These are phyloP conservation scores for Brachyistius frenatus DNA, from an alignment of 2,113 vertebrate genomes.

Conservation along the genomic window DNA sequence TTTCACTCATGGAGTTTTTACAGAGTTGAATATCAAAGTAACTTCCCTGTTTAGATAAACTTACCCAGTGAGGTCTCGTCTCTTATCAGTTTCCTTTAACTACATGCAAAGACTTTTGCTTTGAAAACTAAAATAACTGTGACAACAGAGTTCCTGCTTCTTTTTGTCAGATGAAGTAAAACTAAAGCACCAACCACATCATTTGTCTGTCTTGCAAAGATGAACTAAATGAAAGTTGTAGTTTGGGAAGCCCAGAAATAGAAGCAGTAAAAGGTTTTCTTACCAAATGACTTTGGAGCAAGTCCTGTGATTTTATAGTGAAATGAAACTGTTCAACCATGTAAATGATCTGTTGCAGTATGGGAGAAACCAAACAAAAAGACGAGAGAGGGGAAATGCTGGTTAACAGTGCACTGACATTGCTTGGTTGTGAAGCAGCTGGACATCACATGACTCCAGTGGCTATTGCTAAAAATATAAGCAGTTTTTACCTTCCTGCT, in stretches of 20 bases:
- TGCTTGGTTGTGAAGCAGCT: not conserved
- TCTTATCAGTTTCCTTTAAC: too few relatives aligned
- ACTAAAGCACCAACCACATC: too few relatives aligned
- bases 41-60: not conserved
- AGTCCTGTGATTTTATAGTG: not conserved
- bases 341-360: not conserved
- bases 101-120: too few relatives aligned
- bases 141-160: not conserved
- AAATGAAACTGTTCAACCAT: not conserved
- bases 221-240: not conserved
- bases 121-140: too few relatives aligned
- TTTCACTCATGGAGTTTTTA: not conserved
- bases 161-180: too few relatives aligned
- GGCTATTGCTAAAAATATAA: not conserved
- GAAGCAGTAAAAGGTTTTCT: not conserved
- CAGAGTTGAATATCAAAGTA: not conserved
- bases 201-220: not conserved
- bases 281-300: not conserved
- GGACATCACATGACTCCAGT: not conserved
- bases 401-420: not conserved
- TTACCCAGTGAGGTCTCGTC: not conserved
- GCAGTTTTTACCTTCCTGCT: not conserved
- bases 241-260: not conserved
- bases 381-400: not conserved
- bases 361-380: too few relatives aligned